A percentile compares a stretch with the other conserved stretches of the same genome.
Evolutionary conservation across 2,113 vertebrate species (phyloP).

Genomic region (Pholis gunnellus): DNA sequence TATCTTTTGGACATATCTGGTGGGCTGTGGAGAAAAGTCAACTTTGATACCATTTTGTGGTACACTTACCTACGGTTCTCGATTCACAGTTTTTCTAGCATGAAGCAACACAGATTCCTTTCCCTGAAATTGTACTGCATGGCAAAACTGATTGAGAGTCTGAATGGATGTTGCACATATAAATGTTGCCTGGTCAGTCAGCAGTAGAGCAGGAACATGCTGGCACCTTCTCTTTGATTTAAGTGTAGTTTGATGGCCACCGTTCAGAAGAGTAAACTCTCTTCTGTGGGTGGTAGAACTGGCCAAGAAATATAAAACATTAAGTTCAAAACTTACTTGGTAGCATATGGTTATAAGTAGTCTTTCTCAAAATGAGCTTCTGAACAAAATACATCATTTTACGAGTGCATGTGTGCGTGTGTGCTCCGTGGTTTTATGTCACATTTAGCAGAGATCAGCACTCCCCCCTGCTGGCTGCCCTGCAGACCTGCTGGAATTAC

Average conservation of each 20-base stretch:
- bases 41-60: neutral
- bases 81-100: neutral
- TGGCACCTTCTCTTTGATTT: neutral
- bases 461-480: conserved; percentile 78
- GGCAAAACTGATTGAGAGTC: neutral
- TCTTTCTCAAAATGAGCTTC: conserved; percentile 33
- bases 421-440: conserved; percentile 12
- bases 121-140: neutral
- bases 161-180: conserved; percentile 1
- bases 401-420: conserved; percentile 3
- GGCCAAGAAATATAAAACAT: neutral
- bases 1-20: neutral
- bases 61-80: neutral
- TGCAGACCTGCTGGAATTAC: conserved; percentile 35
- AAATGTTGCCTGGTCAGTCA: neutral
- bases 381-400: conserved; percentile 13
- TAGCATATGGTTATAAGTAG: conserved; percentile 15
- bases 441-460: conserved; percentile 77
- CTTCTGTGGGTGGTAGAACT: neutral
- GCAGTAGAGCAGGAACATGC: neutral
- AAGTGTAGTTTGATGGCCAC: conserved; percentile 25
- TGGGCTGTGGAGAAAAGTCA: too few relatives aligned
- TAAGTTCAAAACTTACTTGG: neutral
- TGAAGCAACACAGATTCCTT: neutral
- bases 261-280: conserved; percentile 12